Conservation (phyloP, 2,888 invertebrate genomes). For the Eupithecia inturbata region DNA sequence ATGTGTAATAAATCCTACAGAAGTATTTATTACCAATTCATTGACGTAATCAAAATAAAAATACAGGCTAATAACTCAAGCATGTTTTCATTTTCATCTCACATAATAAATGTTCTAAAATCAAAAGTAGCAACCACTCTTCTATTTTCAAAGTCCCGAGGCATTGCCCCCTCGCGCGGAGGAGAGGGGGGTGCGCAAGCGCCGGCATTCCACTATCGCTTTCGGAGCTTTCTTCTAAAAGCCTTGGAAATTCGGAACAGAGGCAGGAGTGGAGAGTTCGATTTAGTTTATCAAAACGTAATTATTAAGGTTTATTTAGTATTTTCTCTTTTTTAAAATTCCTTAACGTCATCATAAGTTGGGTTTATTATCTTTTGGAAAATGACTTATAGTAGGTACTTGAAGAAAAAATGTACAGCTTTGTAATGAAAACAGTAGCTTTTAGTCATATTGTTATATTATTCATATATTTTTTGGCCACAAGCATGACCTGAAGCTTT, state of each 20-base stretch:
- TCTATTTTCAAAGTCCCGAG: slow-evolving; percentile 55
- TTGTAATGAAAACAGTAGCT: neutral
- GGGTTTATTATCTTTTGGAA: no score
- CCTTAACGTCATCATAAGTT: no score
- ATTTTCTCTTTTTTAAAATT: no score
- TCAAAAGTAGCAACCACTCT: slow-evolving; percentile 48
- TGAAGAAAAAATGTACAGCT: neutral
- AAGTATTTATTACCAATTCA: neutral
- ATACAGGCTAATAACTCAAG: neutral
- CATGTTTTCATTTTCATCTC: slow-evolving; percentile 43
- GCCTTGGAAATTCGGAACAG: slow-evolving; percentile 77
- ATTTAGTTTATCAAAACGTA: neutral
- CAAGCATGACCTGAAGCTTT: neutral
- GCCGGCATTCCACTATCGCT: slow-evolving; percentile 81
- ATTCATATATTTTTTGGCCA: neutral
- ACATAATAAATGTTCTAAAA: slow-evolving; percentile 43
- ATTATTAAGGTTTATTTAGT: no score
- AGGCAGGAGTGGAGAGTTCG: slow-evolving; percentile 51
- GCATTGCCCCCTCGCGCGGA: slow-evolving; percentile 58
- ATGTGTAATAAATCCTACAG: neutral
- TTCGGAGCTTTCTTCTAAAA: slow-evolving; percentile 79
- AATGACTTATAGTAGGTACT: no score
- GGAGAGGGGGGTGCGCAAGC: slow-evolving; percentile 57
- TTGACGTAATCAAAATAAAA: neutral
- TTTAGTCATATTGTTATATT: neutral